Evolutionary conservation across 1,140 invertebrate genomes (phyloP), one percentile per base, ranked within the genome.

Genomic region (Oppia nitens): DNA sequence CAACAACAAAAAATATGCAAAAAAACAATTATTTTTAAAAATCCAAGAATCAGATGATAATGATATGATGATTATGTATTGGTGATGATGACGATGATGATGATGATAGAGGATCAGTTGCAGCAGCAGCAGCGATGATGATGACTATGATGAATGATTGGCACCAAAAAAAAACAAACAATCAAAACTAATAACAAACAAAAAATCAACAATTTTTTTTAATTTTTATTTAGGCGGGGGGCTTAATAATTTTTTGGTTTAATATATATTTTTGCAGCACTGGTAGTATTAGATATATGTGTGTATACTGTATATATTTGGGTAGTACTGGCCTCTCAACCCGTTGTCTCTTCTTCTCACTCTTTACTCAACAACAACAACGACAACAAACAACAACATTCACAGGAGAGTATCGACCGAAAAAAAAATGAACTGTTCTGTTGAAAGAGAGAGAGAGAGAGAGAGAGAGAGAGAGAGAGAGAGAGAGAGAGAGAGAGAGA

Each of bases 401-500:
- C 17, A 52, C 20, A 26, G 25, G 17, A 26, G 14, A n/a, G 20
- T 23, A 23, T 17, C 20, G 50, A 14, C 17, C 20, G 23, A 28
- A 28, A 17, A 51, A 50, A 50, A 55, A 20, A 25, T 32, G 21
- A 53, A 17, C n/a, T 17, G n/a, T 60, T 21, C 25, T 25, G 45
- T 20, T 2, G 17, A 2, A 0, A 32, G 14, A 32, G 12, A 40
- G 17, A 29, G 57, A 60, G 32, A 27, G 27, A n/a, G 58, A 60
- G 28, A 28, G 28, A 28, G 17, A 14, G 28, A 60, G 58, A 60
- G 29, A 60, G 24, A 47, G 55, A 52, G 32, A 21, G 60, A 60
- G 40, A 49, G 53, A 55, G 48, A 54, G 25, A 50, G 53, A 55
- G n/a, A 50, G 25, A 50, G 48, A 49, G 28, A 53, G 48, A 49